A percentile compares a stretch with the other conserved stretches of the same genome.
phyloP scores from a whole-genome alignment of 2,888 invertebrate genomes.

The Lycaena phlaeas region DNA sequence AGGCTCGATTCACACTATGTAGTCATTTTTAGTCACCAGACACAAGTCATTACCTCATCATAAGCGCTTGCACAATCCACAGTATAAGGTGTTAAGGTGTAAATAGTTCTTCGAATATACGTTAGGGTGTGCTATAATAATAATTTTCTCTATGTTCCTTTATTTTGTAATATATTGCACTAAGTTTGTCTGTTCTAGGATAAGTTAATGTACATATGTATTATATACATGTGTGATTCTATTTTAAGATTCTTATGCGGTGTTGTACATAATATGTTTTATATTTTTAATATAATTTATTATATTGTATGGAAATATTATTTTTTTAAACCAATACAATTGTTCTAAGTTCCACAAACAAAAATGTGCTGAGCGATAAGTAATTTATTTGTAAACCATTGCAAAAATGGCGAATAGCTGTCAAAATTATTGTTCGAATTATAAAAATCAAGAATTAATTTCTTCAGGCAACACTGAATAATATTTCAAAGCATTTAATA shows the following conservation, averaged over 20 bases:
- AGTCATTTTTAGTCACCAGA: conserved; percentile 70
- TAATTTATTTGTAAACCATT: not conserved
- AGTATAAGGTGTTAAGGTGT: conserved; percentile 29
- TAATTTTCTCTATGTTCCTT: conserved; percentile 5
- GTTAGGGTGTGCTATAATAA: not conserved
- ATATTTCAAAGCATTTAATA: no score
- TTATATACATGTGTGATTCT: conserved; percentile 10
- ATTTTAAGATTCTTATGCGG: not conserved
- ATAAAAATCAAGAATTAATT: not conserved
- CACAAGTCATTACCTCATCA: conserved; percentile 68
- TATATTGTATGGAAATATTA: not conserved
- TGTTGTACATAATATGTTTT: conserved; percentile 4
- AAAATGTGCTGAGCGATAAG: not conserved
- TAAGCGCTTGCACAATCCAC: conserved; percentile 67
- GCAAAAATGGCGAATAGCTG: not conserved
- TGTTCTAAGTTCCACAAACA: not conserved
- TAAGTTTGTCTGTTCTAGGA: not conserved
- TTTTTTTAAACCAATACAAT: not conserved
- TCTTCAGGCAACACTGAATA: not conserved
- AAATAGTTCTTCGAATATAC: conserved; percentile 11
- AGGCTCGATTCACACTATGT: conserved; percentile 27
- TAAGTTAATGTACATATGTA: conserved; percentile 8
- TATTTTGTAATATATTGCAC: not conserved
- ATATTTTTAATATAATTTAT: not conserved
- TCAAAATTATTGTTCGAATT: not conserved